A percentile compares a stretch with the other conserved stretches of the same genome.
Evolutionary conservation across 2,113 vertebrate species (phyloP).

Genomic region (Laterallus jamaicensis): DNA sequence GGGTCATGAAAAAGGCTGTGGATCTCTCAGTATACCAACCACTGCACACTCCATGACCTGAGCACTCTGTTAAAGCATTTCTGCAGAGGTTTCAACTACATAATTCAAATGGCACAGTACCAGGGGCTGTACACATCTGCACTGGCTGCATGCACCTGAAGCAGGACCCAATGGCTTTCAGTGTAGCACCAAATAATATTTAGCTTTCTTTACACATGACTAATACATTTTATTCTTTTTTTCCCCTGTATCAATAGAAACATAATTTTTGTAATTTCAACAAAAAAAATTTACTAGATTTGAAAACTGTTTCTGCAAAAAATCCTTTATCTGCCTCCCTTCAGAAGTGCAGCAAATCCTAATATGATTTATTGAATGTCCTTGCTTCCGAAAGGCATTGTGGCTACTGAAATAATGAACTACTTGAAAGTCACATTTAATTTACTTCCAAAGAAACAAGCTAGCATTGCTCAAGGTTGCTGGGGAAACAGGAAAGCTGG

Average conservation of each 20-base stretch:
- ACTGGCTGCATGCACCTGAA: background rate
- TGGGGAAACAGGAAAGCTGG: constrained; percentile 80
- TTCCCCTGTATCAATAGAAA: constrained; percentile 15
- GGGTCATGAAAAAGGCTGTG: background rate
- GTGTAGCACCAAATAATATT: background rate
- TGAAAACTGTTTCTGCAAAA: constrained; percentile 63
- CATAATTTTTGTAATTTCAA: constrained; percentile 51
- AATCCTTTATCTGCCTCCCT: constrained; percentile 70
- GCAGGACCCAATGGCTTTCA: background rate
- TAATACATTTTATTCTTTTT: constrained; percentile 1
- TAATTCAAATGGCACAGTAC: too few relatives aligned
- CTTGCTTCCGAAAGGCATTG: constrained; percentile 75
- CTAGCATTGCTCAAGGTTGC: constrained; percentile 75
- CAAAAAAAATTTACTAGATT: constrained; percentile 43
- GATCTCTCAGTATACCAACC: background rate
- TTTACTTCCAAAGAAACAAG: constrained; percentile 79
- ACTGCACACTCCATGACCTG: rapidly evolving
- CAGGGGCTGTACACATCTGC: background rate
- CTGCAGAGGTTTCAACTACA: background rate
- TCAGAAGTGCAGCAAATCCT: constrained; percentile 72
- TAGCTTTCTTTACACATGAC: constrained; percentile 22
- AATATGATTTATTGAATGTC: constrained; percentile 73
- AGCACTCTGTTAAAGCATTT: background rate
- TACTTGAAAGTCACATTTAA: constrained; percentile 83
- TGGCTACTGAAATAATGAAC: constrained; percentile 80